Conservation (phyloP, 2,113 vertebrate genomes). For the Gymnogyps californianus region DNA sequence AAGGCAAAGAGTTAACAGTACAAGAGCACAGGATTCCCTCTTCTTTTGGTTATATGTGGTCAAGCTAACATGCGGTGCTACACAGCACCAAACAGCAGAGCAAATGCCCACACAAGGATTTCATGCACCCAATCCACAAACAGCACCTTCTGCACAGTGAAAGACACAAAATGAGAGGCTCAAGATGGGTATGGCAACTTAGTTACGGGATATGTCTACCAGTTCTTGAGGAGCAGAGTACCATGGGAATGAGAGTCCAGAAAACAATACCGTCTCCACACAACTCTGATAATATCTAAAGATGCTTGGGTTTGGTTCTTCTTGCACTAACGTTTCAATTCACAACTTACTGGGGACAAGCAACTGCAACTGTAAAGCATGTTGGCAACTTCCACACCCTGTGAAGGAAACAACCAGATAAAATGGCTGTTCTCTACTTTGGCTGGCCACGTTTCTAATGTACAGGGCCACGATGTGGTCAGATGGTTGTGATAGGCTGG, state of each 20-base stretch:
- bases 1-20: slow-evolving; percentile 20
- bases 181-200: background rate
- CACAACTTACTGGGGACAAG: background rate
- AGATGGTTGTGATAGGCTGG: background rate
- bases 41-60: background rate
- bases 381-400: background rate
- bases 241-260: background rate
- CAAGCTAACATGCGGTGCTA: background rate
- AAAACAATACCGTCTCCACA: background rate
- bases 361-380: background rate
- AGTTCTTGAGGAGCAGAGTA: background rate
- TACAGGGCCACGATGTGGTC: background rate
- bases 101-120: background rate
- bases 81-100: background rate
- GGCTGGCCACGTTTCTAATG: background rate
- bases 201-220: background rate
- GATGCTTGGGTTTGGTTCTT: background rate
- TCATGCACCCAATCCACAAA: background rate
- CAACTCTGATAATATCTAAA: background rate
- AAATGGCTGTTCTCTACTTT: background rate
- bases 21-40: background rate
- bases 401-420: background rate
- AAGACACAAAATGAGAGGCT: background rate
- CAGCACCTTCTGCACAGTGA: background rate
- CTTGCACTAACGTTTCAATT: background rate